These are phyloP conservation scores for Drosophila paucipuncta DNA, from an alignment of 2,888 invertebrate species.

Conservation along the genomic window DNA sequence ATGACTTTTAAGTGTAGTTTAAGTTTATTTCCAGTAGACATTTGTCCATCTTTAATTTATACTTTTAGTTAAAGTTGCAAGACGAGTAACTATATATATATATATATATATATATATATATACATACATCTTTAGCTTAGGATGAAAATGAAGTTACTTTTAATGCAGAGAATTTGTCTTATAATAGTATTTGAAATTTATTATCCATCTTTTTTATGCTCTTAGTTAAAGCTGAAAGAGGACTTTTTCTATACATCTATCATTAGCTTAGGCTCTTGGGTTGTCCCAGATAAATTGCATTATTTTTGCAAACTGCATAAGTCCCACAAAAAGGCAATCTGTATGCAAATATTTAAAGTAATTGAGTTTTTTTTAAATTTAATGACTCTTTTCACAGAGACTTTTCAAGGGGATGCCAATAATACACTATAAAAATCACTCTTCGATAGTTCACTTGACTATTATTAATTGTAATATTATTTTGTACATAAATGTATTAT, in stretches of 20 bases:
- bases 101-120: background rate
- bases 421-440: background rate
- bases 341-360: conserved; percentile 15
- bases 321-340: conserved; percentile 1
- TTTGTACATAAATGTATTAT: background rate
- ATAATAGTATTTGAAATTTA: background rate
- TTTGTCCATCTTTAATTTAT: background rate
- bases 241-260: background rate
- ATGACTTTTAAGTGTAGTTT: background rate
- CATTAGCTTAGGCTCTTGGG: background rate
- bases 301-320: conserved; percentile 3
- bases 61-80: background rate
- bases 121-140: background rate
- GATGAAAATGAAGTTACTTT: background rate
- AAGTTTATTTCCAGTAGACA: background rate
- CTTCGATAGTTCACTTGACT: background rate
- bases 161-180: background rate
- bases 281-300: background rate
- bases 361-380: conserved; percentile 15
- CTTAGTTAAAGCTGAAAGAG: background rate
- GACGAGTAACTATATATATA: background rate
- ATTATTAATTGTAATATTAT: background rate
- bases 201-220: background rate
- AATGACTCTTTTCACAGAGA: background rate
- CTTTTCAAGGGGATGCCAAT: background rate